Evolutionary conservation across 2,113 vertebrate genomes (phyloP), one percentile per base, ranked within the genome.

Genomic region (Rhineura floridana): DNA sequence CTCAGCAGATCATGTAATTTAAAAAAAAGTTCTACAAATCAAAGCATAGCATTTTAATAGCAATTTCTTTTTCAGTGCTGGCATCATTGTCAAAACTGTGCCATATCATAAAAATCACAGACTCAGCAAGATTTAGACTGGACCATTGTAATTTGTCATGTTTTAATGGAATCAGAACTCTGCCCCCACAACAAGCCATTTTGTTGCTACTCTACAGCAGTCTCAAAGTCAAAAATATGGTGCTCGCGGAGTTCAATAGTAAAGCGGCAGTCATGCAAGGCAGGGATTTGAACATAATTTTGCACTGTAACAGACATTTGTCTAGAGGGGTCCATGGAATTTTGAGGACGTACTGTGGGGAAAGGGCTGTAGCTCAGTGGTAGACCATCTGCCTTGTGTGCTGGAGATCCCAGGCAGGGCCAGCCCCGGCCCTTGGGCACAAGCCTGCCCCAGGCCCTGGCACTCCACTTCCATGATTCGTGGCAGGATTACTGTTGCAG

Each of bases 241-340:
- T 39, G 44, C 12, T 65, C 63, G 48, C 30, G 25, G 52, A 39
- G n/a, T 83, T 83, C 42, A 83, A 44, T 2, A 4, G 25, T 25
- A 83, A 67, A 46, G 21, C 6, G 30, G 5, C 12, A 63, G 39
- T 44, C 59, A 30, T 65, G 21, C 36, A 81, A 46, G 25, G 55
- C 10, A 39, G 23, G 36, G 17, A 55, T 84, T 91, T 87, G 93
- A 94, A 93, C 81, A 83, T 1, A 23, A 91, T 93, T 94, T 93
- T 94, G 88, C 93, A 70, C 12, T 86, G 87, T 86, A 94, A 90
- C 46, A 84, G 52, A 59, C 79, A 87, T 65, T 52, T 92, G 87
- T 87, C 28, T 79, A 80, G 81, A 92, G 87, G 78, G n/a, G n/a
- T n/a, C n/a, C n/a, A n/a, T n/a, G n/a, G n/a, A n/a, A n/a, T n/a